Percentiles rank a stretch among this genome's conserved stretches.
Evolutionary conservation across 1,140 invertebrate genomes (phyloP).

Genomic region (Papilio xuthus): DNA sequence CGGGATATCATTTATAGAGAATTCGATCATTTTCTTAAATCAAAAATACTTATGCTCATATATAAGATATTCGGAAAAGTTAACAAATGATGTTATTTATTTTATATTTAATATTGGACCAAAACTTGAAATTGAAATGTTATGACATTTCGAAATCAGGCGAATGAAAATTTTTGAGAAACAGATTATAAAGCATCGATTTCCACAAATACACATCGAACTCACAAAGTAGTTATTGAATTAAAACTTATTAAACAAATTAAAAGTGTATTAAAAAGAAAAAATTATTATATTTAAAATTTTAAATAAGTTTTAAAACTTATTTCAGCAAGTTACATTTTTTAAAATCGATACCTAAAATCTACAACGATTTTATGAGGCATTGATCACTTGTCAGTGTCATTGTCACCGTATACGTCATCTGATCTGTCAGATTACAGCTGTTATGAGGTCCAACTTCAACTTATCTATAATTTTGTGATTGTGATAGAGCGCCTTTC

Average conservation of each 20-base stretch:
- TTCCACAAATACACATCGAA: not conserved
- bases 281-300: no score
- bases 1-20: conserved; percentile 74
- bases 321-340: no score
- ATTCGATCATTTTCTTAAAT: conserved; percentile 71
- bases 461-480: conserved; percentile 45
- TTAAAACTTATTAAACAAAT: not conserved
- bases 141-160: not conserved
- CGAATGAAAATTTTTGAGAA: not conserved
- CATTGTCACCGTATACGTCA: no score
- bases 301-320: no score
- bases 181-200: not conserved
- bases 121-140: not conserved
- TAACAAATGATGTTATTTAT: not conserved
- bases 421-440: no score
- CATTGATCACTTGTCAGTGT: no score
- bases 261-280: not conserved
- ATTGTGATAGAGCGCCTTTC: conserved; percentile 43
- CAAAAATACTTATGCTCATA: conserved; percentile 65
- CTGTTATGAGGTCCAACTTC: conserved; percentile 34
- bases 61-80: not conserved
- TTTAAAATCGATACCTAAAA: no score
- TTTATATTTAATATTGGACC: not conserved
- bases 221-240: not conserved
- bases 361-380: no score